phyloP scores from a whole-genome alignment of 2,888 invertebrate genomes.

The Zygothrica quintamaculata region DNA sequence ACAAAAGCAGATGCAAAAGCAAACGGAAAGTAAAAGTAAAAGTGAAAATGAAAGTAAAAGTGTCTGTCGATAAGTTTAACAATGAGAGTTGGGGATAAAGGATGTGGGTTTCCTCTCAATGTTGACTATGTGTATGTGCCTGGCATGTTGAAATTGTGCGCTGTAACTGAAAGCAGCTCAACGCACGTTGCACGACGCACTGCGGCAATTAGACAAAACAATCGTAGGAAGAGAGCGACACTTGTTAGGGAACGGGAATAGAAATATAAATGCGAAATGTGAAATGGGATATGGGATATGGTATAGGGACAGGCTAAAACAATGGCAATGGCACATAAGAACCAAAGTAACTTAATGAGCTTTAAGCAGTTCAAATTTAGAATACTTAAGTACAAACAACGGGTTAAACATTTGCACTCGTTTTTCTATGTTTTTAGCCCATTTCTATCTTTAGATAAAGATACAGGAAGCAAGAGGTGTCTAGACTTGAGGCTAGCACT shows the following conservation, averaged over 20 bases:
- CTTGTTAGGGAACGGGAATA: not conserved
- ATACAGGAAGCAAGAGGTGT: no score
- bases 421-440: no score
- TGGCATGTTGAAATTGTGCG: slow-evolving; percentile 61
- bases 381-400: not conserved
- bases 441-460: no score
- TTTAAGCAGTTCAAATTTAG: slow-evolving; percentile 15
- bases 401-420: not conserved
- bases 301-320: not conserved
- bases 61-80: slow-evolving; percentile 36
- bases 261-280: slow-evolving; percentile 4
- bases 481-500: no score
- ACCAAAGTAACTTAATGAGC: slow-evolving; percentile 18
- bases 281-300: slow-evolving; percentile 9
- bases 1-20: slow-evolving; percentile 29
- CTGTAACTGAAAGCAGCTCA: slow-evolving; percentile 28
- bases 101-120: not conserved
- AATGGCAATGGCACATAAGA: slow-evolving; percentile 3
- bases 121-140: slow-evolving; percentile 49
- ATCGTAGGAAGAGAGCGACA: slow-evolving; percentile 24
- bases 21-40: slow-evolving; percentile 26
- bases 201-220: slow-evolving; percentile 64
- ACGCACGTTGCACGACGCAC: slow-evolving; percentile 47
- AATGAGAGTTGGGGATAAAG: not conserved
- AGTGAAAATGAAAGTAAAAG: slow-evolving; percentile 26